phyloP scores from a whole-genome alignment of 2,888 invertebrate genomes.

The Dioctria rufipes region DNA sequence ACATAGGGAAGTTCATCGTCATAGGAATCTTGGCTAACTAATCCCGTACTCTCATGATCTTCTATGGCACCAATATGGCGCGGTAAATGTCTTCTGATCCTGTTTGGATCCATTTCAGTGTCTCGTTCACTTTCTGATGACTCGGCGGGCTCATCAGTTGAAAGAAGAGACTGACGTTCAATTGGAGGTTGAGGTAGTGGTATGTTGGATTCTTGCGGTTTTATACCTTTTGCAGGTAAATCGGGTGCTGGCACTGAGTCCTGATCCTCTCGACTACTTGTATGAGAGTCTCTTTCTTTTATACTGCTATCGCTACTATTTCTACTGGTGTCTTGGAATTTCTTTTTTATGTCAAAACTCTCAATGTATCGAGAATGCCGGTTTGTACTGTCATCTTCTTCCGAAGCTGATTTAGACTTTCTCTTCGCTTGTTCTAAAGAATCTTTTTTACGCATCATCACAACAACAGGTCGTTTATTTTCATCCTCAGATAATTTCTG shows the following conservation, averaged over 20 bases:
- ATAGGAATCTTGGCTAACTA: conserved; percentile 87
- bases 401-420: conserved; percentile 67
- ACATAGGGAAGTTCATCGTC: conserved; percentile 90
- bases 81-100: conserved; percentile 69
- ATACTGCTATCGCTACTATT: conserved; percentile 59
- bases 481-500: conserved; percentile 67
- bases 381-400: conserved; percentile 67
- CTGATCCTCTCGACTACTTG: conserved; percentile 55
- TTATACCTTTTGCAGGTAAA: conserved; percentile 56
- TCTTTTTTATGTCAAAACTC: conserved; percentile 69
- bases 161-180: conserved; percentile 65
- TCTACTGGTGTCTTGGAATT: conserved; percentile 64
- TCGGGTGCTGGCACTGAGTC: conserved; percentile 44
- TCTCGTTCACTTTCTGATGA: conserved; percentile 83
- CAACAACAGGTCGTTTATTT: conserved; percentile 61
- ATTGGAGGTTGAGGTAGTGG: conserved; percentile 53
- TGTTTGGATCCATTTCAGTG: conserved; percentile 73
- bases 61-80: conserved; percentile 74
- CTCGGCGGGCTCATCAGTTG: conserved; percentile 73
- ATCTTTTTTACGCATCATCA: conserved; percentile 66
- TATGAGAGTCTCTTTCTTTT: conserved; percentile 57
- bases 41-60: conserved; percentile 81
- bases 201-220: conserved; percentile 54
- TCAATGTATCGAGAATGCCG: conserved; percentile 70
- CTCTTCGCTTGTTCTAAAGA: conserved; percentile 61